A percentile compares a stretch with the other conserved stretches of the same genome.
Evolutionary conservation across 2,113 vertebrate species (phyloP).

Genomic region (Prietella phreatophila): DNA sequence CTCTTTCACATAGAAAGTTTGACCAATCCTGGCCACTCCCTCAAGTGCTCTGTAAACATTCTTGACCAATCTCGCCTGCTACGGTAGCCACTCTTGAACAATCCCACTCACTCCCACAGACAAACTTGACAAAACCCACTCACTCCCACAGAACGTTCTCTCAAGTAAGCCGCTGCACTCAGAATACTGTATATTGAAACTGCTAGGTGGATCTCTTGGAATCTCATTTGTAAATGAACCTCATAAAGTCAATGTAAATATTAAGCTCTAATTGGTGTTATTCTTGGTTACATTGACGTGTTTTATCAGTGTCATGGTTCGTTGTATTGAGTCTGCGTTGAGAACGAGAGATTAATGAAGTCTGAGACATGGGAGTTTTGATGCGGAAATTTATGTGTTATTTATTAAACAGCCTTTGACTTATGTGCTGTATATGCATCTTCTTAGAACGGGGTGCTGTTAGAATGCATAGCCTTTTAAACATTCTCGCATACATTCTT

Average conservation of each 20-base stretch:
- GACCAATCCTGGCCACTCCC: neutral
- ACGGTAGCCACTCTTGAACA: neutral
- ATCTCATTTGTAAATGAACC: constrained; percentile 34
- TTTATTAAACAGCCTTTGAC: neutral
- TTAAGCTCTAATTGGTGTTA: neutral
- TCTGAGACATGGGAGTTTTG: neutral
- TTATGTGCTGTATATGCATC: neutral
- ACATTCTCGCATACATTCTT: neutral
- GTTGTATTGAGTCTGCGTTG: neutral
- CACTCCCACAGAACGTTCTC: neutral
- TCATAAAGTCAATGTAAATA: constrained; percentile 10
- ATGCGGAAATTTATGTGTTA: neutral
- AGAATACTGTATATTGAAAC: neutral
- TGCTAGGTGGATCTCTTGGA: neutral
- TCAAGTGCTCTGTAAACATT: neutral
- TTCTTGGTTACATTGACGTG: neutral
- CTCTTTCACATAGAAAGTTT: neutral
- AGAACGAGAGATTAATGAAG: neutral
- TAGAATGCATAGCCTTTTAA: neutral
- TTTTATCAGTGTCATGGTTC: too few species aligned
- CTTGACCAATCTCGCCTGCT: neutral
- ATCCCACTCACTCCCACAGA: neutral
- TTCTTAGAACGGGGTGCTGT: neutral
- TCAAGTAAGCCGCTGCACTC: neutral
- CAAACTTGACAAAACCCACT: neutral